phyloP scores from a whole-genome alignment of 64 coral and sea anemone genomes.

The Montipora cactus region DNA sequence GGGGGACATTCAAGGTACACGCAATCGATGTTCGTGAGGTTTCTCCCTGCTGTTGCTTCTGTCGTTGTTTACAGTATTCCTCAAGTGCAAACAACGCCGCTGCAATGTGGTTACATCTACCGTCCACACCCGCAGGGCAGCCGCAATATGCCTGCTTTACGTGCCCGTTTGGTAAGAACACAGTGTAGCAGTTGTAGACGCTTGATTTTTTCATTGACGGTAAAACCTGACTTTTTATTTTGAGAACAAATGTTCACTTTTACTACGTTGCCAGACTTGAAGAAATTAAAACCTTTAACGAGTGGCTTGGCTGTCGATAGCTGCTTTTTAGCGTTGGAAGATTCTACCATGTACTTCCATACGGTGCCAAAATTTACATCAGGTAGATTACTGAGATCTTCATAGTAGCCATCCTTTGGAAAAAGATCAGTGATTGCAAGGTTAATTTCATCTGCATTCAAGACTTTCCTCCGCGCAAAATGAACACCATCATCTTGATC shows the following conservation, averaged over 20 bases:
- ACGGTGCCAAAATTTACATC: slow-evolving; percentile 40
- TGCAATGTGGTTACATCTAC: slow-evolving; percentile 47
- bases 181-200: slow-evolving; percentile 47
- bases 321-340: slow-evolving; percentile 26
- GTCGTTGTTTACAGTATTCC: slow-evolving; percentile 50
- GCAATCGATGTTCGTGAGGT: slow-evolving; percentile 53
- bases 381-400: slow-evolving; percentile 5
- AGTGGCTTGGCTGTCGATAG: slow-evolving; percentile 45
- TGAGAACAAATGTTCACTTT: slow-evolving; percentile 32
- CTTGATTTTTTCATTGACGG: slow-evolving; percentile 62
- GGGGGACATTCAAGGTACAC: slow-evolving; percentile 74
- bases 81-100: slow-evolving; percentile 70
- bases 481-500: slow-evolving; percentile 51
- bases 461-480: slow-evolving; percentile 45
- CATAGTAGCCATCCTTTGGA: slow-evolving; percentile 25
- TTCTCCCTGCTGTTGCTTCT: slow-evolving; percentile 20
- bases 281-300: slow-evolving; percentile 48
- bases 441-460: slow-evolving; percentile 8
- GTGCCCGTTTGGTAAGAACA: slow-evolving; percentile 39
- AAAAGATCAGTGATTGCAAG: slow-evolving; percentile 6
- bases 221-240: slow-evolving; percentile 54
- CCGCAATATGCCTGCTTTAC: slow-evolving; percentile 41
- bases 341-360: slow-evolving; percentile 61
- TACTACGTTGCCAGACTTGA: slow-evolving; percentile 49
- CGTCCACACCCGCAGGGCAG: slow-evolving; percentile 61